Base-by-base conservation (phyloP, 2,888 invertebrate genomes). In the Heliconius sara region DNA sequence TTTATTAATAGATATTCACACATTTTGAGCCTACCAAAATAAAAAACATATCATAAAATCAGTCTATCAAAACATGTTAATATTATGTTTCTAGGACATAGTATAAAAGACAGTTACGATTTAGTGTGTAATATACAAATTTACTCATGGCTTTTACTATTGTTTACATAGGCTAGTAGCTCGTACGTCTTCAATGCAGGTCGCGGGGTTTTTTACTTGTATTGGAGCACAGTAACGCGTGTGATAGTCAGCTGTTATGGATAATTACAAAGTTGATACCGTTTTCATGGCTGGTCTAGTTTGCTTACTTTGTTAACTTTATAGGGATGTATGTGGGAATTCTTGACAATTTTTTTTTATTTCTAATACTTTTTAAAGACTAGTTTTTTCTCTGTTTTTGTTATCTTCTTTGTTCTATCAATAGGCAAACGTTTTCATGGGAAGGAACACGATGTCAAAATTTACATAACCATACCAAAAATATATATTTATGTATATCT, bases 191-290 rank as follows among this genome's bases (percentile, higher is more conserved):
- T 47, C 75, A 75, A 75, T 75, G 75, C 75, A 66, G 75, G 65
- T 75, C 65, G 66, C n/a, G 63, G 63, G 9, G 9, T 43, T 65
- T 63, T 75, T 75, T 66, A 47, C 47, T 65, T 34, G 39, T 39
- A 39, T 39, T 1, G n/a, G 78, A 60, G 68, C 30, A 79, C 60
- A 78, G 60, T 79, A 75, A 68, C n/a, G 75, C 78, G 78, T 79
- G 79, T 75, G 75, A 79, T 79, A 57, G 73, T 78, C 78, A 78
- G 78, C 78, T 79, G 79, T 79, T 79, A 75, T 68, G 63, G 68
- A 27, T 68, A 68, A 79, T 79, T 79, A 63, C 68, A 79, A 75
- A 75, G 75, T 75, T 79, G 67, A 60, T 79, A 79, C 78, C 63
- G 74, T 79, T 79, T 63, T 39, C 34, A 75, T 68, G 7, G 27